Evolutionary conservation across 1,140 invertebrate species (phyloP).

Genomic region (Ridgeia piscesae): DNA sequence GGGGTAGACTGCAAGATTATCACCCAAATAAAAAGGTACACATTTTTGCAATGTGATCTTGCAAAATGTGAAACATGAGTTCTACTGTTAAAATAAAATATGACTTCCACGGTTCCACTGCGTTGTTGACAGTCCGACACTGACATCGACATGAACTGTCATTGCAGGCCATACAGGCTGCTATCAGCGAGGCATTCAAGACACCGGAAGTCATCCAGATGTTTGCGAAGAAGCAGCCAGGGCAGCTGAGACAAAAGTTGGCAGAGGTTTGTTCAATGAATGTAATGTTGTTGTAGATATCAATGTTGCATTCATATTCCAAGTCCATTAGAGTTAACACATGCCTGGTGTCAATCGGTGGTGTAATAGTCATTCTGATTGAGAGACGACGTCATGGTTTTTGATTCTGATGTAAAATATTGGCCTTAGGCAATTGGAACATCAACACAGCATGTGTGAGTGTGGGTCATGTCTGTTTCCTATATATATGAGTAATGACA

Average conservation of each 20-base stretch:
- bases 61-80: no score
- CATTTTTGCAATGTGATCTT: no score
- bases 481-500: no score
- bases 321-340: not conserved
- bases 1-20: no score
- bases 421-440: not conserved
- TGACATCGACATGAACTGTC: constrained; percentile 4
- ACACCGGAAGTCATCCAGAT: constrained; percentile 77
- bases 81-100: no score
- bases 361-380: not conserved
- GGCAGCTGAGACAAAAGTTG: constrained; percentile 67
- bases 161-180: constrained; percentile 72
- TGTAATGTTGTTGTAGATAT: not conserved
- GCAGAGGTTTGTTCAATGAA: constrained; percentile 48
- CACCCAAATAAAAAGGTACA: no score
- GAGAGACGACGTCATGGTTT: not conserved
- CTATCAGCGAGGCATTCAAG: constrained; percentile 75
- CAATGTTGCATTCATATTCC: not conserved
- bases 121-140: not conserved
- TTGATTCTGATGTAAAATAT: not conserved
- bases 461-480: no score
- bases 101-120: not conserved
- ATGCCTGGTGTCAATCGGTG: not conserved
- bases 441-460: no score
- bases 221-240: constrained; percentile 77